phyloP scores from a whole-genome alignment of 2,888 invertebrate species.

The Philonicus albiceps region DNA sequence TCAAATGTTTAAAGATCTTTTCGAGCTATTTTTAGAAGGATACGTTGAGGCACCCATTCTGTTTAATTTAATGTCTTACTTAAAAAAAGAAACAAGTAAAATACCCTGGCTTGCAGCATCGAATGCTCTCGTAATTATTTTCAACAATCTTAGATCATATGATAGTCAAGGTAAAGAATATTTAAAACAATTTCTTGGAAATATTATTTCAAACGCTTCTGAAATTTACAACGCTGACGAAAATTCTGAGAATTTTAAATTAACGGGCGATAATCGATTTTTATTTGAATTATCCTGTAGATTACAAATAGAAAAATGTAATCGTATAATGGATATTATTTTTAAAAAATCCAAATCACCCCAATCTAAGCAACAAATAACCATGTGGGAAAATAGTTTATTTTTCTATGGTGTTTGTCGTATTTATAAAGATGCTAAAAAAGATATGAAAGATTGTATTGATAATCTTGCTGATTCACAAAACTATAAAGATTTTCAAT shows the following conservation, averaged over 20 bases:
- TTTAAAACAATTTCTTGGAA: not conserved
- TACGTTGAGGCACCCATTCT: not conserved
- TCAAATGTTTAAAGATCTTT: conserved; percentile 82
- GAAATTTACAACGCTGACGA: not conserved
- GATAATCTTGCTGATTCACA: not conserved
- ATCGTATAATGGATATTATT: not conserved
- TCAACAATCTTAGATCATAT: not conserved
- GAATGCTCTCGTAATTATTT: conserved; percentile 59
- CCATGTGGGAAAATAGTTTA: not conserved
- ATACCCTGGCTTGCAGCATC: conserved; percentile 74
- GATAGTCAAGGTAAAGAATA: not conserved
- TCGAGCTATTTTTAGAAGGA: not conserved
- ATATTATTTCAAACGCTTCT: not conserved
- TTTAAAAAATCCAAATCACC: not conserved
- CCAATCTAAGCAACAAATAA: not conserved
- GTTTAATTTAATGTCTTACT: conserved; percentile 66
- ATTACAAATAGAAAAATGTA: not conserved
- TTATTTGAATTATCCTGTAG: not conserved
- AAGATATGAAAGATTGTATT: not conserved
- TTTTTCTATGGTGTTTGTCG: not conserved
- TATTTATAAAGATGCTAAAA: not conserved
- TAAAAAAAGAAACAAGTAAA: conserved; percentile 67
- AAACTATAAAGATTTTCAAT: not conserved
- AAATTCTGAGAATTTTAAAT: not conserved
- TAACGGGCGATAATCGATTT: not conserved